phyloP scores from a whole-genome alignment of 2,113 vertebrate genomes.

The Syngnathoides biaculeatus region DNA sequence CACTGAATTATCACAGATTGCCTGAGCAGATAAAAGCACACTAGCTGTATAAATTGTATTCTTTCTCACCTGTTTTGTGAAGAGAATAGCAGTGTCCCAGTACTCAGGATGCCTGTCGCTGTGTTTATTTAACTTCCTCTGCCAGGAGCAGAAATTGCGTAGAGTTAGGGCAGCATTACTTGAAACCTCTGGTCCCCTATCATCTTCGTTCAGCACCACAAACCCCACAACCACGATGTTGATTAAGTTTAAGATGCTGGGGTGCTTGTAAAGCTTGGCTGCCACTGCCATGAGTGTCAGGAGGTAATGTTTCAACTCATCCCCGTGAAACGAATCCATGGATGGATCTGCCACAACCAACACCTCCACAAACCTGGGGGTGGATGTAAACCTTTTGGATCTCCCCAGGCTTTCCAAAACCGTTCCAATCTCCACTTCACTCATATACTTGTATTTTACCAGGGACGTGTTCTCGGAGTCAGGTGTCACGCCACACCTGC shows the following conservation, averaged over 20 bases:
- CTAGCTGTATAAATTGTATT: not conserved
- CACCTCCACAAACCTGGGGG: conserved; percentile 93
- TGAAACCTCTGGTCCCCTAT: conserved; percentile 90
- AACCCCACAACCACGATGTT: conserved; percentile 91
- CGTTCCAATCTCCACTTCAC: conserved; percentile 19
- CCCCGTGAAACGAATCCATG: conserved; percentile 92
- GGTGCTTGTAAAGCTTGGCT: conserved; percentile 90
- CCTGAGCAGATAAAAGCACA: not conserved
- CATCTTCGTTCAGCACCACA: conserved; percentile 82
- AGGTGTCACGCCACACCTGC: conserved; percentile 85
- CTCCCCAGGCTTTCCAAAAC: conserved; percentile 66
- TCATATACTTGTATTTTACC: conserved; percentile 77
- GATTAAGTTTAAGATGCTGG: conserved; percentile 92
- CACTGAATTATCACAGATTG: not conserved
- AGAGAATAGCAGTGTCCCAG: conserved; percentile 97
- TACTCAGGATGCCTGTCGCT: conserved; percentile 93
- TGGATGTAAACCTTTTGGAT: conserved; percentile 86
- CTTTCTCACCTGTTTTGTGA: conserved; percentile 91
- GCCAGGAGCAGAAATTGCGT: conserved; percentile 96
- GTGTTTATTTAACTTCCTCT: conserved; percentile 94
- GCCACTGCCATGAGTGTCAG: conserved; percentile 93
- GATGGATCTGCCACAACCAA: conserved; percentile 94
- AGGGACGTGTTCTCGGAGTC: conserved; percentile 74
- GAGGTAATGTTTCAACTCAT: conserved; percentile 90
- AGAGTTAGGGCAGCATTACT: conserved; percentile 91